Base-by-base conservation (phyloP, 2,113 vertebrate genomes). In the Hassar affinis region DNA sequence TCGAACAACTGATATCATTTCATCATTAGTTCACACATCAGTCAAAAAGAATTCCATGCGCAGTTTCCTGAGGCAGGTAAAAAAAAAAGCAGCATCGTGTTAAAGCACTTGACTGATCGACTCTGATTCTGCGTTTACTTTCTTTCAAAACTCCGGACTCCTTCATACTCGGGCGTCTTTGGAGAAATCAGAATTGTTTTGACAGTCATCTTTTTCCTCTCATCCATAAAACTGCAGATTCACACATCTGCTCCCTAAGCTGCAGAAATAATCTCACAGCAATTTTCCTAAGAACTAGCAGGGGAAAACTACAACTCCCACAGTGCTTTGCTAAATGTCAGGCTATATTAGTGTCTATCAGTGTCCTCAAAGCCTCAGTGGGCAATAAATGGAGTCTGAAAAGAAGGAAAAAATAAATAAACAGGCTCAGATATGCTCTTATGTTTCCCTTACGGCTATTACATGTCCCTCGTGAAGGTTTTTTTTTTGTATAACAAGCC, bases 191-290 rank as follows among this genome's bases (percentile, higher is more conserved):
- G 84, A 91, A 92, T 92, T 82, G 85, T 92, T 92, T 88, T 93
- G 91, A 92, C 92, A 89, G 89, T 86, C 87, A 88, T 90, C 87
- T 89, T 78, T 87, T 81, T 79, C 85, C 89, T 87, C 87, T 88
- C 78, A 87, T 85, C 75, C 87, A 87, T 86, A 89, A 80, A 87
- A 86, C 89, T 88, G 87, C 86, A 84, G 86, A 91, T 86, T 87
- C 88, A 86, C 81, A 87, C 76, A 59, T 78, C 87, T 87, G 79
- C 35, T 85, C 87, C 90, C 90, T 90, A 88, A 83, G 86, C 85
- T 84, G 84, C 81, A 88, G 87, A 92, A 86, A 91, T 92, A 89
- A 93, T 93, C 92, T 90, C 87, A 84, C 88, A 89, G 90, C 90
- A 86, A 88, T 93, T 91, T 92, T 88, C 88, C 87, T 90, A 91